Percentiles rank a stretch among this genome's conserved stretches.
phyloP scores from a whole-genome alignment of 2,888 invertebrate species.

The Nomada fucata region DNA sequence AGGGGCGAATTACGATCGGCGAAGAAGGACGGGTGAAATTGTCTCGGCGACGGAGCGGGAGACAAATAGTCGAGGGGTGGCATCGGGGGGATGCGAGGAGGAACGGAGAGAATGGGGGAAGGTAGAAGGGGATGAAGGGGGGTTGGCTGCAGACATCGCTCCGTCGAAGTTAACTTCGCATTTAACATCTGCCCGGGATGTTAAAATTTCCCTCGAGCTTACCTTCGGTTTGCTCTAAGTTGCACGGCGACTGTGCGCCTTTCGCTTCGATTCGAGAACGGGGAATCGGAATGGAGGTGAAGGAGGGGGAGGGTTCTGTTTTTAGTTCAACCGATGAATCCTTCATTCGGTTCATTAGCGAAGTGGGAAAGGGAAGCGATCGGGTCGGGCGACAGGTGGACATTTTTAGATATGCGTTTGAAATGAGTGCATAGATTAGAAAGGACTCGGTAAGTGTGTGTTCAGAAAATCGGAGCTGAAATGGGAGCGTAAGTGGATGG shows the following conservation, averaged over 20 bases:
- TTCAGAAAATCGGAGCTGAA: too few species aligned
- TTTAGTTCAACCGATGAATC: conserved; percentile 60
- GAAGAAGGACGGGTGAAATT: conserved; percentile 19
- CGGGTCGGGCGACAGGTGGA: too few species aligned
- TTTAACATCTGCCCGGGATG: conserved; percentile 80
- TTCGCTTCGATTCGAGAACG: conserved; percentile 68
- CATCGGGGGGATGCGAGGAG: too few species aligned
- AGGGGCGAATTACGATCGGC: conserved; percentile 62
- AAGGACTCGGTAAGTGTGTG: too few species aligned
- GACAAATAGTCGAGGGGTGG: neutral
- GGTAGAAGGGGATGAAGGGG: conserved; percentile 4
- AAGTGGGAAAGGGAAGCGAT: neutral
- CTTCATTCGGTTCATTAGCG: neutral
- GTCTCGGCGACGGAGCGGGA: neutral
- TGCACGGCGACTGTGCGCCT: conserved; percentile 72
- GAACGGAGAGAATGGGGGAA: neutral
- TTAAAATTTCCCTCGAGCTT: conserved; percentile 80
- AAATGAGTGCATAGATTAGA: too few species aligned
- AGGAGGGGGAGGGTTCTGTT: conserved; percentile 32
- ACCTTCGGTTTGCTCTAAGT: conserved; percentile 74
- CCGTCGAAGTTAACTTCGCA: conserved; percentile 79
- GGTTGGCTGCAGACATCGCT: conserved; percentile 60
- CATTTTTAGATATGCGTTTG: too few species aligned
- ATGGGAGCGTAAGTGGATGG: too few species aligned
- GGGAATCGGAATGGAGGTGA: conserved; percentile 63